A percentile compares a stretch with the other conserved stretches of the same genome.
Evolutionary conservation across 2,888 invertebrate genomes (phyloP).

Genomic region (Chymomyza fuscimana): DNA sequence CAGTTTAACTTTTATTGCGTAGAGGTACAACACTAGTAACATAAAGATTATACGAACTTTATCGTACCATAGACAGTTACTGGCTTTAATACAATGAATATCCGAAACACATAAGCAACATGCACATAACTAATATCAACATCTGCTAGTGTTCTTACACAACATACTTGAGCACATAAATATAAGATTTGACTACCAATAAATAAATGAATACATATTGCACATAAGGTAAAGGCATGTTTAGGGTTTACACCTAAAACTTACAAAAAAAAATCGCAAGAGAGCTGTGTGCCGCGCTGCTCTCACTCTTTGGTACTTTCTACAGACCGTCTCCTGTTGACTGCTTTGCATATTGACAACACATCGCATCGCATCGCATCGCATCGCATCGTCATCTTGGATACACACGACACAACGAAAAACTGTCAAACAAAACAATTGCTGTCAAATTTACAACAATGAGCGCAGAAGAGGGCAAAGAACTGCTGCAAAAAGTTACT

Average conservation of each 20-base stretch:
- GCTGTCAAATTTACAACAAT: slow-evolving; percentile 72
- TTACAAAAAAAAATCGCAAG: too few relatives aligned
- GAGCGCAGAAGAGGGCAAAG: slow-evolving; percentile 22
- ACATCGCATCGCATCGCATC: slow-evolving; percentile 22
- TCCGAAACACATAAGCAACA: too few relatives aligned
- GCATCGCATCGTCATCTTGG: too few relatives aligned
- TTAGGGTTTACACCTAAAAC: neutral
- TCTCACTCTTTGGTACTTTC: neutral
- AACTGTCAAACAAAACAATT: slow-evolving; percentile 73
- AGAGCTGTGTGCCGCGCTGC: too few relatives aligned
- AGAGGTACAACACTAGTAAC: too few relatives aligned
- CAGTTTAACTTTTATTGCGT: too few relatives aligned
- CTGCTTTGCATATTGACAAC: slow-evolving; percentile 73
- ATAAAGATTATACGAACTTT: too few relatives aligned
- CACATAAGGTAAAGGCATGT: neutral
- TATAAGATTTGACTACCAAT: neutral
- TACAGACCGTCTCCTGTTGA: neutral
- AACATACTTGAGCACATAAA: too few relatives aligned
- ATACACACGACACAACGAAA: slow-evolving; percentile 43
- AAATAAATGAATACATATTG: neutral
- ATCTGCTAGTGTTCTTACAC: too few relatives aligned
- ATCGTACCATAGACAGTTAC: too few relatives aligned
- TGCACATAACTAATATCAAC: too few relatives aligned
- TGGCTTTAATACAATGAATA: too few relatives aligned
- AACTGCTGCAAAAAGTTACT: neutral